Evolutionary conservation across 2,797 vertebrate species (phyloP), one percentile per base, ranked within the genome.

Genomic region (Trematomus bernacchii): DNA sequence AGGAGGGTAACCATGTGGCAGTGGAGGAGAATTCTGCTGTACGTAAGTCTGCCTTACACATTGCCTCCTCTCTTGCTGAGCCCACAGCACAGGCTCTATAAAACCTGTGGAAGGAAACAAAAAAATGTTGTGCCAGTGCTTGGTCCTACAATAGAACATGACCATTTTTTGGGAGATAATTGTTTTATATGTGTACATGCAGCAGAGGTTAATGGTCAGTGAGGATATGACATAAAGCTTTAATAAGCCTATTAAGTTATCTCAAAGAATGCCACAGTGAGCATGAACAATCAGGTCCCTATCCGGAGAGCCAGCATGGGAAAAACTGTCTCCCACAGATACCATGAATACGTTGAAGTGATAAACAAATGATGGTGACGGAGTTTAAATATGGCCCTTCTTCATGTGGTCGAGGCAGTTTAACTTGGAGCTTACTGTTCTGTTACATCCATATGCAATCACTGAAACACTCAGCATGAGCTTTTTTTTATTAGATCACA

Each of bases 401-500:
- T 93, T 93, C 73, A 93, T 92, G 92, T 92, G 91, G 92, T 92
- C 73, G 12, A 30, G 58, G 80, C 60, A 70, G 85, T 87, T 73
- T 73, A 62, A 69, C 83, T 82, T 27, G 37, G 85, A 82, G 84
- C 87, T 85, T 79, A 82, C 89, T 87, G 90, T 87, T 90, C 89
- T 82, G 83, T 80, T 76, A 76, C 86, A 88, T 88, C 87, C 91
- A 83, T 79, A 76, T 87, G 86, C 85, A 91, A 91, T 93, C 92
- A 93, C 87, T 76, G 86, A 92, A 88, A 87, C 82, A 80, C 89
- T 71, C 89, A 88, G 89, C 90, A 85, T 90, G 87, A 89, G 69
- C 72, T 75, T 86, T 84, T 85, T 90, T 89, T 91, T 91, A 93
- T 92, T 93, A 93, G 92, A 93, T 92, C 92, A 87, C 82, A 87